Base-by-base conservation (phyloP, 2,888 invertebrate species). In the Eurytoma californica region DNA sequence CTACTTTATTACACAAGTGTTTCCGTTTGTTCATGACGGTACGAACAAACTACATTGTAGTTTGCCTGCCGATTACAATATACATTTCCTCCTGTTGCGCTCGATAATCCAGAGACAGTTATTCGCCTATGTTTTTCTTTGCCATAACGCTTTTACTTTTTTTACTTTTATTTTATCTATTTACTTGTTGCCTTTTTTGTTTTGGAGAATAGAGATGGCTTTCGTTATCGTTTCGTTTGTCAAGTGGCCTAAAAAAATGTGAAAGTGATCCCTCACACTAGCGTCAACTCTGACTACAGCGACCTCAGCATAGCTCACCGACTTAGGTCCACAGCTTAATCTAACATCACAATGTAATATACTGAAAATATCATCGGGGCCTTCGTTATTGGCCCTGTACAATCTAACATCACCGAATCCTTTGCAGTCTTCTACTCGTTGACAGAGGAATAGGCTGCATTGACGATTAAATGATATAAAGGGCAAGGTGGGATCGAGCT, bases 1-100 rank as follows among this genome's bases (percentile, higher is more conserved):
- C 89, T 90, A 90, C 89, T 90, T 90, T 90, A 89, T 89, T 90
- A 90, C 89, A 90, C 88, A 87, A 87, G 87, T 88, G 85, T 88
- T 88, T 86, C 85, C 84, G 86, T 89, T 89, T 87, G 86, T 88
- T 88, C 87, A 87, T 87, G 87, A 87, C 86, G 86, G 87, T 86
- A 86, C 86, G 87, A 89, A 87, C 89, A 89, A 90, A 88, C 90
- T 89, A 89, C 90, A 89, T 89, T 88, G 89, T 89, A 90, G 90
- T 87, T 88, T 88, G 88, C 84, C 85, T 86, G 85, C 87, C 86
- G 86, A 87, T 89, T 87, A 89, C 87, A 90, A 87, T 89, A 86
- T 89, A 89, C 87, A 89, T 85, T 86, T 86, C 82, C 85, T 82
- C 77, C 57, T 20, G 82, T 84, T 84, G 84, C 80, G 81, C 83